These are phyloP conservation scores for Oedothorax gibbosus DNA, from an alignment of 1,140 invertebrate species.

Conservation along the genomic window DNA sequence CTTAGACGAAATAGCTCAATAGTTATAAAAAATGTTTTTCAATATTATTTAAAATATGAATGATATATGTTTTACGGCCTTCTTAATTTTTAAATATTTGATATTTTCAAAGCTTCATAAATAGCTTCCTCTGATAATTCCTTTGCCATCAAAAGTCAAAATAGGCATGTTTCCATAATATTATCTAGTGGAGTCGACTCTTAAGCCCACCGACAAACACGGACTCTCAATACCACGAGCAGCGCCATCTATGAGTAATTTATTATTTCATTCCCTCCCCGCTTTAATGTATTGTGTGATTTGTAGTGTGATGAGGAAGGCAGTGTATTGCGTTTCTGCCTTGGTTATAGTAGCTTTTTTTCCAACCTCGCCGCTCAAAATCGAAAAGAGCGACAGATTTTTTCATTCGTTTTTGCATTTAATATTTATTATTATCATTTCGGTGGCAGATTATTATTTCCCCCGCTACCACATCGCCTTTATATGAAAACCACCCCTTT, in stretches of 20 bases:
- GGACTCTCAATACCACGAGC: conserved; percentile 22
- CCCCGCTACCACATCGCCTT: conserved; percentile 33
- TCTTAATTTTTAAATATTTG: too few relatives aligned
- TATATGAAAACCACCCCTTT: conserved; percentile 42
- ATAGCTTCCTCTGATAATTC: too few relatives aligned
- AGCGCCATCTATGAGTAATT: conserved; percentile 55
- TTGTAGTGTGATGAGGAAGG: conserved; percentile 36
- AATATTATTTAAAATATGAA: too few relatives aligned
- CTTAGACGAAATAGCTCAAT: too few relatives aligned
- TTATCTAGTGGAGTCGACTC: too few relatives aligned
- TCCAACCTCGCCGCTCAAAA: not conserved
- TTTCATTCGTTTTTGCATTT: conserved; percentile 16
- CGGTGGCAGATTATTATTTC: conserved; percentile 45
- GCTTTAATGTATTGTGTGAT: conserved; percentile 53
- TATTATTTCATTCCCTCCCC: conserved; percentile 43
- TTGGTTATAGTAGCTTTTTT: conserved; percentile 3
- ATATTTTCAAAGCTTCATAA: too few relatives aligned
- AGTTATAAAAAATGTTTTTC: too few relatives aligned
- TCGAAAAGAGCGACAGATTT: conserved; percentile 23
- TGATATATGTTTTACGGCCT: too few relatives aligned
- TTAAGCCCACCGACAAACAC: too few relatives aligned
- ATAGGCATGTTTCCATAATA: too few relatives aligned
- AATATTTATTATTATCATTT: conserved; percentile 47
- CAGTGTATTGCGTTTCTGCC: conserved; percentile 44
- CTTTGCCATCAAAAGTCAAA: too few relatives aligned